These are phyloP conservation scores for Thamnophis elegans DNA, from an alignment of 2,797 vertebrate genomes.

Conservation along the genomic window DNA sequence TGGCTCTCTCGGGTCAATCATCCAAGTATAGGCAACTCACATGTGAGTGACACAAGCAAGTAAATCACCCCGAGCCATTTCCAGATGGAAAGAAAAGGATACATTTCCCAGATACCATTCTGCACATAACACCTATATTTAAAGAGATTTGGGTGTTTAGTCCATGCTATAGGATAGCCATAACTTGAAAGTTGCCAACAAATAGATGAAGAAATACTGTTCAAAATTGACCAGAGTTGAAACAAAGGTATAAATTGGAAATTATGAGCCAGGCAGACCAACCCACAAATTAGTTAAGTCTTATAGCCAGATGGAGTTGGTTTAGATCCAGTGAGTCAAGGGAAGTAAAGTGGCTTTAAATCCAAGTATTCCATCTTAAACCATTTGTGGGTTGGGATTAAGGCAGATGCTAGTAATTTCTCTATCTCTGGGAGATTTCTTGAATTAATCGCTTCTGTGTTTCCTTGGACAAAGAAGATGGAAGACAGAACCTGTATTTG, in stretches of 20 bases:
- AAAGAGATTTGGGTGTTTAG: conserved; percentile 41
- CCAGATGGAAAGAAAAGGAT: conserved; percentile 60
- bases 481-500: background rate
- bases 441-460: conserved; percentile 6
- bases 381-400: conserved; percentile 17
- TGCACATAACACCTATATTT: conserved; percentile 57
- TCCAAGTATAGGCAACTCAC: conserved; percentile 52
- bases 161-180: conserved; percentile 26
- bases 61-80: conserved; percentile 62
- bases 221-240: conserved; percentile 8
- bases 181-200: conserved; percentile 54
- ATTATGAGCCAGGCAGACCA: background rate
- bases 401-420: conserved; percentile 5
- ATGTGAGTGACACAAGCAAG: conserved; percentile 59
- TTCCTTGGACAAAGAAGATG: background rate
- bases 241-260: background rate
- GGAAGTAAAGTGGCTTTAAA: conserved; percentile 18
- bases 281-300: background rate
- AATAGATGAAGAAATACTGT: conserved; percentile 46
- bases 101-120: conserved; percentile 63
- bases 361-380: conserved; percentile 20
- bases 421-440: conserved; percentile 4
- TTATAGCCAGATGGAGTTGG: background rate
- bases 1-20: conserved; percentile 65
- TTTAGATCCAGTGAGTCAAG: background rate